Percentiles rank a stretch among this genome's conserved stretches.
Evolutionary conservation across 2,888 invertebrate species (phyloP).

Genomic region (Tethea ocularis): DNA sequence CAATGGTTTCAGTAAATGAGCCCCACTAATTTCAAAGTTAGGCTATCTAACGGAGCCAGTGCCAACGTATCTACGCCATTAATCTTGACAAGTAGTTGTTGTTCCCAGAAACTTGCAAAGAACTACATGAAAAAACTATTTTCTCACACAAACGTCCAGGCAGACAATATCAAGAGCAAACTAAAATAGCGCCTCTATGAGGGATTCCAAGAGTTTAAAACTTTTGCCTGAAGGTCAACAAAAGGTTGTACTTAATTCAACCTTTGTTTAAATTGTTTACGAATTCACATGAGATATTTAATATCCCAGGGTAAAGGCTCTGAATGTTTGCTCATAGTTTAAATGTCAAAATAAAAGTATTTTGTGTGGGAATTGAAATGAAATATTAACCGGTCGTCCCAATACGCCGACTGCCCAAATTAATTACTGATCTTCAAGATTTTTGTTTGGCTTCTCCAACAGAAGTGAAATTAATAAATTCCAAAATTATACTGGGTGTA

Average conservation of each 20-base stretch:
- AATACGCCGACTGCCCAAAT: background rate
- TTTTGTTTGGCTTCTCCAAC: background rate
- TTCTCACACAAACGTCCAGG: background rate
- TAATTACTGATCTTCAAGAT: background rate
- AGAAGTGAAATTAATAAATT: too few relatives aligned
- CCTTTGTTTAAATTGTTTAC: conserved; percentile 5
- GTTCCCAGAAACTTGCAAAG: background rate
- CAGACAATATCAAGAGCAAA: background rate
- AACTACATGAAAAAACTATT: conserved; percentile 1
- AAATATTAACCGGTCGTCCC: background rate
- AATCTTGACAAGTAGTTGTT: background rate
- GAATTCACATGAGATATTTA: background rate
- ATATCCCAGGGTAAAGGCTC: background rate
- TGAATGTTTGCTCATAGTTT: background rate
- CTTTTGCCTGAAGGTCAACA: background rate
- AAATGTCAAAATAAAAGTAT: background rate
- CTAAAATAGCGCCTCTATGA: background rate
- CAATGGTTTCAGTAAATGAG: background rate
- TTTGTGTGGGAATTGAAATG: background rate
- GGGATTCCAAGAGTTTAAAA: background rate
- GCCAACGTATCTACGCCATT: background rate
- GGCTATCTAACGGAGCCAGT: background rate
- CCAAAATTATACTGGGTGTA: too few relatives aligned
- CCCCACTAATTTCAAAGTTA: background rate
- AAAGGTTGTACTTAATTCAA: conserved; percentile 1